A percentile compares a stretch with the other conserved stretches of the same genome.
Conservation (phyloP, 2,888 invertebrate genomes). For the Plagodis dolabraria region DNA sequence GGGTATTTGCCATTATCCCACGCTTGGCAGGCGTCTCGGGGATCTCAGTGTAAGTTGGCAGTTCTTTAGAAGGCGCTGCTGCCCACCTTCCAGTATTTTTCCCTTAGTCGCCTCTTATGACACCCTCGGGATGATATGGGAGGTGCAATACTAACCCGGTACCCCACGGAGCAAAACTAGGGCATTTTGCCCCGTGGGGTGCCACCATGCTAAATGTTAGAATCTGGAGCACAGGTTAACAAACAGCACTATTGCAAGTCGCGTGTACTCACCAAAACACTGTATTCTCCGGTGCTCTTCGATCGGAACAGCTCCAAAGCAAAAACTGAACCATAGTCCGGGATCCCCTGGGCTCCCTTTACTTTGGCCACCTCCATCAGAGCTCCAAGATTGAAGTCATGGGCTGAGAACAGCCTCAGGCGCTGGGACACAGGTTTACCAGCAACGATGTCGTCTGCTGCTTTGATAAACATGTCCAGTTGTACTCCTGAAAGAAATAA, state of each 20-base stretch:
- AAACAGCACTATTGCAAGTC: background rate
- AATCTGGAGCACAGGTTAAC: too few species aligned
- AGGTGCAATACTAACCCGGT: too few species aligned
- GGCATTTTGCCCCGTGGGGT: too few species aligned
- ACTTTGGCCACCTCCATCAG: conserved; percentile 68
- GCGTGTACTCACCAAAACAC: conserved; percentile 61
- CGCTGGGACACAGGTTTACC: conserved; percentile 53
- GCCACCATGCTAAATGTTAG: too few species aligned
- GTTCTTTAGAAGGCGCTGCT: too few species aligned
- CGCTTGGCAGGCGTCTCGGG: too few species aligned
- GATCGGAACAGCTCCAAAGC: conserved; percentile 66
- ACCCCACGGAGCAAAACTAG: too few species aligned
- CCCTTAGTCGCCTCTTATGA: too few species aligned
- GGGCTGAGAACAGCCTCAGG: conserved; percentile 62
- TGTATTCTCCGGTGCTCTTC: conserved; percentile 52
- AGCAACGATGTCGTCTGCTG: conserved; percentile 57
- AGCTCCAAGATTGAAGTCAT: conserved; percentile 76
- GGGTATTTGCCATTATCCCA: too few species aligned
- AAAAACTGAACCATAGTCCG: conserved; percentile 70
- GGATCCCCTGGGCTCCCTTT: conserved; percentile 54
- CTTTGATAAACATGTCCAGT: conserved; percentile 61
- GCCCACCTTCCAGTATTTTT: too few species aligned
- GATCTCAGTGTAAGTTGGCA: too few species aligned
- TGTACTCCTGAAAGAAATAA: conserved; percentile 60
- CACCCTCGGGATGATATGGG: too few species aligned